Conservation (phyloP, 2,113 vertebrate genomes). For the Carassius auratus region DNA sequence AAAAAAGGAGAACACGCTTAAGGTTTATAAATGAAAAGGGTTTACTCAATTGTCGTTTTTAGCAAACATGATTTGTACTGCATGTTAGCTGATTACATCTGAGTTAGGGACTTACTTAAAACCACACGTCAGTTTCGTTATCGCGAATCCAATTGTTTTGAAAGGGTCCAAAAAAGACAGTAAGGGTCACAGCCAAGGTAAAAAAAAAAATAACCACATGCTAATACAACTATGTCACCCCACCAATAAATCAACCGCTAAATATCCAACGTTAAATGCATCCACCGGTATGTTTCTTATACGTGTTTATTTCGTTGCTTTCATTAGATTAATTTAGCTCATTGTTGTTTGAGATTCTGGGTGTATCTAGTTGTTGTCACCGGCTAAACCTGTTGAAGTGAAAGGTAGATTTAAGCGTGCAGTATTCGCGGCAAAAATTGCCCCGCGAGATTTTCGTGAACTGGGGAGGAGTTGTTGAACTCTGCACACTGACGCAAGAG, state of each 20-base stretch:
- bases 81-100: background rate
- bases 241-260: background rate
- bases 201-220: background rate
- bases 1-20: slow-evolving; percentile 21
- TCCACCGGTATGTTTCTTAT: background rate
- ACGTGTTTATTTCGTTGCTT: background rate
- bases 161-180: background rate
- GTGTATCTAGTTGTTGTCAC: background rate
- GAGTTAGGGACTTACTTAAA: background rate
- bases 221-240: background rate
- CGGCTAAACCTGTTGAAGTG: background rate
- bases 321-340: background rate
- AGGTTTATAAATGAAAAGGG: background rate
- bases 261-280: background rate
- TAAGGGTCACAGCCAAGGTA: background rate
- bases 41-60: background rate
- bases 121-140: background rate
- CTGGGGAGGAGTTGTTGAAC: slow-evolving; percentile 45
- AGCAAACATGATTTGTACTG: background rate
- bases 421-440: slow-evolving; percentile 71
- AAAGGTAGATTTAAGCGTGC: background rate
- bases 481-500: background rate
- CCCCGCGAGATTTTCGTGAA: slow-evolving; percentile 73
- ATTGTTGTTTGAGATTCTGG: background rate
- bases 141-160: background rate